phyloP scores from a whole-genome alignment of 2,797 vertebrate species.

The Carduelis carduelis region DNA sequence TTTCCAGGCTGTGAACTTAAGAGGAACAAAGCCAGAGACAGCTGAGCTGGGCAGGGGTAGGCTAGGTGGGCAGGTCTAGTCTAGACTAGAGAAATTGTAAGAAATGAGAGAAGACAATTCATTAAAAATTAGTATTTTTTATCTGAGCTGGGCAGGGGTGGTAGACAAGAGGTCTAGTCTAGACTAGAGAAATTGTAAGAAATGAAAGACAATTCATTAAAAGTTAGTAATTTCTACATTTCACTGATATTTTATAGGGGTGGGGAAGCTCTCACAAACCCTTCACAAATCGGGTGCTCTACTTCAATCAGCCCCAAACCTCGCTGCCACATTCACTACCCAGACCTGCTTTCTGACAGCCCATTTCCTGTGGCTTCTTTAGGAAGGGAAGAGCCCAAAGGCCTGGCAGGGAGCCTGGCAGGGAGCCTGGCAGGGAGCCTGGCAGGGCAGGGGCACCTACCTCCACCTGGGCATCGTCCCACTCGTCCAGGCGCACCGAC shows the following conservation, averaged over 20 bases:
- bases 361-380: rapidly evolving
- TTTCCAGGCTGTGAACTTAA: background rate
- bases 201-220: background rate
- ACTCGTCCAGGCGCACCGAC: conserved; percentile 86
- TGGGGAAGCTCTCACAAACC: background rate
- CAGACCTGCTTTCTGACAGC: background rate
- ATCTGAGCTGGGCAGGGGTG: background rate
- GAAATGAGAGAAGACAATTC: background rate
- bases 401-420: no score
- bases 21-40: background rate
- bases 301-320: background rate
- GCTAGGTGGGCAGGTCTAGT: background rate
- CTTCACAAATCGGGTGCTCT: rapidly evolving
- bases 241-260: background rate
- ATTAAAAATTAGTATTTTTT: background rate
- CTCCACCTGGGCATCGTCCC: conserved; percentile 90
- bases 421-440: no score
- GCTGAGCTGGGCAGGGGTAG: background rate
- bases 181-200: background rate
- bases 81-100: background rate
- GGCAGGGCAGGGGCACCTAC: conserved; percentile 54
- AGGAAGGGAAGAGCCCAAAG: background rate
- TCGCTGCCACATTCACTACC: background rate
- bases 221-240: background rate
- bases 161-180: background rate